Conservation (phyloP, 2,797 vertebrate species). For the Rhinophrynus dorsalis region DNA sequence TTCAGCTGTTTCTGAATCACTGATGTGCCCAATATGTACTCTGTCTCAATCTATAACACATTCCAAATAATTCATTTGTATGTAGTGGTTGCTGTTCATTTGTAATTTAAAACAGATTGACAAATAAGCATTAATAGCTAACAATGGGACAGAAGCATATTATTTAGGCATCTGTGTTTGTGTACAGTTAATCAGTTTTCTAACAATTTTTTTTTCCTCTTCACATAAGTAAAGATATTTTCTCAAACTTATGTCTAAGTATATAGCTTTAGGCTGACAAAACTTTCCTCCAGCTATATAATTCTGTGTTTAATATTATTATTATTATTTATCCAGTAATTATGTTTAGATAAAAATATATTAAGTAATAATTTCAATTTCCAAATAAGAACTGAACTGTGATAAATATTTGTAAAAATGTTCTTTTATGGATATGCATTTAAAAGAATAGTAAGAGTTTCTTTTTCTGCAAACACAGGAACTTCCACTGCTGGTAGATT, state of each 20-base stretch:
- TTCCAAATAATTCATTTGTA: constrained; percentile 34
- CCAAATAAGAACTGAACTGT: too few species aligned
- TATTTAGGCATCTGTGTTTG: constrained; percentile 39
- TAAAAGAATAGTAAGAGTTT: too few species aligned
- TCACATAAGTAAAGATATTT: neutral
- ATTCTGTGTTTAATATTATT: too few species aligned
- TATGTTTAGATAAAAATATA: too few species aligned
- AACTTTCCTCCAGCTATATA: too few species aligned
- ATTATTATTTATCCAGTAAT: too few species aligned
- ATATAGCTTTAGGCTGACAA: too few species aligned
- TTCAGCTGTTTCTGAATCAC: constrained; percentile 23
- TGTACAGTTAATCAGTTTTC: constrained; percentile 33
- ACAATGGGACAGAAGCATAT: constrained; percentile 26
- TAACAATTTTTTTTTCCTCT: constrained; percentile 15
- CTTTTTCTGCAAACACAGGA: too few species aligned
- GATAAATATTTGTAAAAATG: too few species aligned
- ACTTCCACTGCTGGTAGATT: too few species aligned
- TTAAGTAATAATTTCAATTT: too few species aligned
- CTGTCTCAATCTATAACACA: constrained; percentile 14
- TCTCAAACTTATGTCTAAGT: neutral
- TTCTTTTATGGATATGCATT: too few species aligned
- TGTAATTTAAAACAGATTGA: constrained; percentile 41
- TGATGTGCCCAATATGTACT: constrained; percentile 32
- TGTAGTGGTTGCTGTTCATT: constrained; percentile 22
- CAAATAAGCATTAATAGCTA: constrained; percentile 34